phyloP scores from a whole-genome alignment of 1,140 invertebrate genomes.

The Cydia strobilella region DNA sequence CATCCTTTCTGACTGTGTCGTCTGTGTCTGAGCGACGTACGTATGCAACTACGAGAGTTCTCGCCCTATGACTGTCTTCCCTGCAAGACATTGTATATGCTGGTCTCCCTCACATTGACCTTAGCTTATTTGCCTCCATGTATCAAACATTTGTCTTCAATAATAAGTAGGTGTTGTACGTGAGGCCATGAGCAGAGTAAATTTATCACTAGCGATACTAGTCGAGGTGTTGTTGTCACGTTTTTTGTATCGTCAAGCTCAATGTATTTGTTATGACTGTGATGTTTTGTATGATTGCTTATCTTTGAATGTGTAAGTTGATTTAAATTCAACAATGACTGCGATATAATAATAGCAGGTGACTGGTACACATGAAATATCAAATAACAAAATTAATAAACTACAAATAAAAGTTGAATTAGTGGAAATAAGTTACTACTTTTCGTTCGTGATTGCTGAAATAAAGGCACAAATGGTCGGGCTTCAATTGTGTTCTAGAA shows the following conservation, averaged over 20 bases:
- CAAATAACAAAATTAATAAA: not conserved
- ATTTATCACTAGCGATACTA: conserved; percentile 1
- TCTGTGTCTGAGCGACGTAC: too few species aligned
- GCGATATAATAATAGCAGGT: not conserved
- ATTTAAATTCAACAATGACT: conserved; percentile 4
- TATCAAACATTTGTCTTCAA: not conserved
- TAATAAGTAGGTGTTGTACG: not conserved
- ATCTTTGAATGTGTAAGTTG: conserved; percentile 42
- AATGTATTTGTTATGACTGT: conserved; percentile 51
- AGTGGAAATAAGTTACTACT: too few species aligned
- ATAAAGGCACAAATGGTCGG: too few species aligned
- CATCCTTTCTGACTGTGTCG: too few species aligned
- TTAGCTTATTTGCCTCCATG: not conserved
- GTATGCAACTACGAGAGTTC: too few species aligned
- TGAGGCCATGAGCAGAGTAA: not conserved
- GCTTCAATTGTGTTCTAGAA: too few species aligned
- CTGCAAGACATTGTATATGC: too few species aligned
- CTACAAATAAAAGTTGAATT: too few species aligned
- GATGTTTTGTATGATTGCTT: conserved; percentile 32
- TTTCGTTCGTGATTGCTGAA: too few species aligned
- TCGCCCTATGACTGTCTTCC: too few species aligned
- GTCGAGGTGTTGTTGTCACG: conserved; percentile 32
- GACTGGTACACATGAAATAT: not conserved
- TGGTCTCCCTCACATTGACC: too few species aligned
- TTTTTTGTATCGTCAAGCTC: conserved; percentile 47